Evolutionary conservation across 2,888 invertebrate species (phyloP), one percentile per base, ranked within the genome.

Genomic region (Drosophila algonquin): DNA sequence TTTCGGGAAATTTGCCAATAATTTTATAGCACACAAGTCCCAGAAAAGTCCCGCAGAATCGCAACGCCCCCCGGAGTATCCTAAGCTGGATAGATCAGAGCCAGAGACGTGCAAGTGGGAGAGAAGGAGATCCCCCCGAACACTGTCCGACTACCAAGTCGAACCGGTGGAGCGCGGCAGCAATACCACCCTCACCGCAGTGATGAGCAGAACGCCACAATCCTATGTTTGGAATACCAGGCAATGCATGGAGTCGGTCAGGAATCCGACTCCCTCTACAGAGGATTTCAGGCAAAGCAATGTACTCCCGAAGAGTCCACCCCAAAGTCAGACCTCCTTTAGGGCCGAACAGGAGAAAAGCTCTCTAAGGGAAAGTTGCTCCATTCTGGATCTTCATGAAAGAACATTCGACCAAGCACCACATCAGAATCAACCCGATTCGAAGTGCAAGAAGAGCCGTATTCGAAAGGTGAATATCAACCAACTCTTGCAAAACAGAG

Each of bases 1-100:
- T 58, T 80, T 84, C 35, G 84, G 84, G 0, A 75, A 56, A 44
- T 70, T 53, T 2, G 83, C 80, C 1, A 69, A 55, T 12, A 55
- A 7, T 6, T 56, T 65, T 2, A 52, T 87, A 0, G 21, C 9
- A 21, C 48, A 0, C 3, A 44, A 46, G 1, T 0, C 24, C 9
- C 30, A 40, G n/a, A 10, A 8, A 14, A 0, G 40, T 6, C 5
- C 40, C 6, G 35, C 3, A 40, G 14, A 5, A 24, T 24, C 0
- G 6, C 40, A 2, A 40, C 14, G 2, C 2, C 6, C 40, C 40
- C 40, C 40, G 6, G 40, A 40, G 40, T 40, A 6, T 2, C 40
- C 40, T 6, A 7, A 7, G 40, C 2, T 14, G 35, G 35, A 35
- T 2, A 35, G 35, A 35, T 1, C 14, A 5, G 14, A 48, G n/a